Conservation (phyloP, 1,140 invertebrate species). For the Reticulitermes speratus region DNA sequence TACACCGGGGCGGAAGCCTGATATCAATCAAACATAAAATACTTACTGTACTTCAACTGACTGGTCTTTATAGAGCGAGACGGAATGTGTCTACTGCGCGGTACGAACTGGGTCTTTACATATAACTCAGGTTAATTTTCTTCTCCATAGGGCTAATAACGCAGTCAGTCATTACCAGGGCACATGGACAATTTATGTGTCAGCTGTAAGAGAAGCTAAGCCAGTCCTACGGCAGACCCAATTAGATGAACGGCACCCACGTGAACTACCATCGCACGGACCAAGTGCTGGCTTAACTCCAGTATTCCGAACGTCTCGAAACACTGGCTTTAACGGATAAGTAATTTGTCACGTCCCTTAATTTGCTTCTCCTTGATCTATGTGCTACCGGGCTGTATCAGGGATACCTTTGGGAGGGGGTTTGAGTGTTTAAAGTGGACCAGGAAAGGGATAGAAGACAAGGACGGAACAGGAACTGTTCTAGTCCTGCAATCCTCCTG, state of each 20-base stretch:
- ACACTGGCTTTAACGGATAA: not conserved
- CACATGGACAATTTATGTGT: too few species aligned
- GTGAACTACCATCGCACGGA: not conserved
- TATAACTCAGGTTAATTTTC: too few species aligned
- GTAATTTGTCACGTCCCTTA: not conserved
- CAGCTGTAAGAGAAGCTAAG: too few species aligned
- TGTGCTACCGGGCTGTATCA: not conserved
- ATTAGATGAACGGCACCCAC: not conserved
- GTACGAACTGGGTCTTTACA: too few species aligned
- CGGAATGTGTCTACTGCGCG: too few species aligned
- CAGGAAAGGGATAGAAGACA: not conserved
- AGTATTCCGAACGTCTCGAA: not conserved
- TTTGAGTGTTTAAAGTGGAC: not conserved
- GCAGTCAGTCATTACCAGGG: too few species aligned
- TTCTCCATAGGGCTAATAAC: too few species aligned
- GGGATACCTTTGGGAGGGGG: not conserved
- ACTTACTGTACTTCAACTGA: too few species aligned
- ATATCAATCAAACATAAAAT: too few species aligned
- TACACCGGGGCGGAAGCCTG: too few species aligned
- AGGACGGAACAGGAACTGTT: not conserved
- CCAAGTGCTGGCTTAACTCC: not conserved
- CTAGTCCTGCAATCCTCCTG: not conserved
- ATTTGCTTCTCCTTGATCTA: slow-evolving; percentile 8
- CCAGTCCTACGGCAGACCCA: not conserved
- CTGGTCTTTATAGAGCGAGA: too few species aligned